phyloP scores from a whole-genome alignment of 2,888 invertebrate genomes.

The Andrena minutula region DNA sequence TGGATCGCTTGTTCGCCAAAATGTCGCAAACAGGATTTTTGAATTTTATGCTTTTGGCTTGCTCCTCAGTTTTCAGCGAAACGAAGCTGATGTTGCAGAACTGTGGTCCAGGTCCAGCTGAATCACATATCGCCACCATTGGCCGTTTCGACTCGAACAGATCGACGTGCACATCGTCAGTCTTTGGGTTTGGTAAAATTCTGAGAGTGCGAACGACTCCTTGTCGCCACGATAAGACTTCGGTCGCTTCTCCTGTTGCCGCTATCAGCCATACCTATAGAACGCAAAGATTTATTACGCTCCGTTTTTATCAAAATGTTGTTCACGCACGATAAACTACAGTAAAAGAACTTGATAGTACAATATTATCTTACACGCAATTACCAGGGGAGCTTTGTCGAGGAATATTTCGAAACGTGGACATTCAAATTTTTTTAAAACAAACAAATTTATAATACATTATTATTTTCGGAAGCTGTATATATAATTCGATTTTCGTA shows the following conservation, averaged over 20 bases:
- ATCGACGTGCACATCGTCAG: constrained; percentile 87
- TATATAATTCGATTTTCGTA: constrained; percentile 31
- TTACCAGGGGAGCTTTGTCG: background rate
- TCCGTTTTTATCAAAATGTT: background rate
- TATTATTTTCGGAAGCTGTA: constrained; percentile 17
- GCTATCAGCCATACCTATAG: constrained; percentile 93
- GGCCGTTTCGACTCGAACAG: constrained; percentile 93
- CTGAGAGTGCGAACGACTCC: constrained; percentile 93
- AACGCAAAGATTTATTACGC: constrained; percentile 50
- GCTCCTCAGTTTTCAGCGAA: constrained; percentile 92
- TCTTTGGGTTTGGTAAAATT: constrained; percentile 93
- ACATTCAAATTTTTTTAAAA: constrained; percentile 12
- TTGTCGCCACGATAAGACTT: constrained; percentile 97
- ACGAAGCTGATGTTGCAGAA: constrained; percentile 94
- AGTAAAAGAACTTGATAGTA: background rate
- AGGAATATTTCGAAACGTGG: constrained; percentile 12
- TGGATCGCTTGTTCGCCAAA: constrained; percentile 94
- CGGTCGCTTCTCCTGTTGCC: constrained; percentile 96
- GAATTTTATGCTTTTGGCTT: constrained; percentile 96
- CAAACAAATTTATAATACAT: constrained; percentile 2
- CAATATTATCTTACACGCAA: constrained; percentile 1
- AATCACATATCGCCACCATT: constrained; percentile 95
- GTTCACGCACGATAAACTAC: constrained; percentile 5
- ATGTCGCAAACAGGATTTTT: constrained; percentile 96
- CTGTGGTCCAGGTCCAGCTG: constrained; percentile 91